Base-by-base conservation (phyloP, 2,888 invertebrate genomes). In the Diabrotica balteata region DNA sequence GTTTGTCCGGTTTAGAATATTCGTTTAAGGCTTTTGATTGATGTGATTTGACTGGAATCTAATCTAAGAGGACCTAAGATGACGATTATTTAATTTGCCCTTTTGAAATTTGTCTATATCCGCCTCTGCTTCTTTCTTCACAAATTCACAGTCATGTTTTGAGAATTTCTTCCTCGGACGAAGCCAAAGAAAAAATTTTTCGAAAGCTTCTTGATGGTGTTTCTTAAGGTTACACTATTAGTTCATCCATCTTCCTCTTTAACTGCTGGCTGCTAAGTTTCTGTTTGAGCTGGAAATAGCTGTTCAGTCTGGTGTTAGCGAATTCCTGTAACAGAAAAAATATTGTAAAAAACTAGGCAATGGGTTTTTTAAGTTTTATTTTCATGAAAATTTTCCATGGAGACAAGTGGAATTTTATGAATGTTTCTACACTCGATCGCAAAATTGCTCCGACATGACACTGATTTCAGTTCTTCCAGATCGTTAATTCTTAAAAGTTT, bases 281-380 rank as follows among this genome's bases (percentile, higher is more conserved):
- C 47, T 78, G 77, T 66, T 82, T 83, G 45, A 79, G 68, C 65
- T 77, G 76, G 59, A 80, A 75, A 66, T 83, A 83, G 42, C 73
- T 69, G 52, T 76, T 71, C n/a, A 82, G 71, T 63, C 82, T 71
- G 7, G 78, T 74, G 11, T 73, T 75, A 11, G 76, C 79, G 58
- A 80, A 82, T 73, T 82, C 82, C 82, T 82, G 66, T 49, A 76
- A 78, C 52, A 68, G 71, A 69, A 68, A 64, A 46, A 47, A 50
- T 51, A 42, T 7, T 8, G 8, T 58, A 42, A 57, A 17, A 32
- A 61, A 10, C 32, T 32, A 32, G 32, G 32, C 3, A 4, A 32
- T 32, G 4, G 32, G 32, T 32, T 32, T 32, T 32, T 32, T 32
- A 32, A 32, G 4, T 32, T 32, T 32, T 32, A 32, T 32, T 32